Conservation (phyloP, 1,140 invertebrate species). For the Orchestia grillus region DNA sequence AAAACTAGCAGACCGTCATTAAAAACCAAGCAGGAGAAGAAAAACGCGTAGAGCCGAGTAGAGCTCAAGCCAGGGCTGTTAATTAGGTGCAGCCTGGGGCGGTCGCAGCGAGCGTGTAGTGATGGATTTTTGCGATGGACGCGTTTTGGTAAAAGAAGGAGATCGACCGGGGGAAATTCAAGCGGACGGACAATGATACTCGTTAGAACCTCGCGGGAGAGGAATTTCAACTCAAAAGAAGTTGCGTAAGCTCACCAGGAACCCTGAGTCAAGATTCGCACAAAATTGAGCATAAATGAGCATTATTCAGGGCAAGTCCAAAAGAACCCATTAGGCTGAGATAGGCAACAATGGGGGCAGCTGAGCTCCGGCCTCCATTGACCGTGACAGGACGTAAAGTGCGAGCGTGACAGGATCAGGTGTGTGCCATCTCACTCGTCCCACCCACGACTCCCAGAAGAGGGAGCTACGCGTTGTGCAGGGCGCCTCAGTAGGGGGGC, state of each 20-base stretch:
- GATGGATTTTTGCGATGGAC: neutral
- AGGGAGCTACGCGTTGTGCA: neutral
- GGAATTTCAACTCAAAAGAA: neutral
- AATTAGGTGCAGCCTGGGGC: neutral
- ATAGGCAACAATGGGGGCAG: neutral
- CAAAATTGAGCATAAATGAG: slow-evolving; percentile 40
- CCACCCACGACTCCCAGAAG: neutral
- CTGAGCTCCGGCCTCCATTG: neutral
- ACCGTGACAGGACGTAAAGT: slow-evolving; percentile 17
- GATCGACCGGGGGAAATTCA: neutral
- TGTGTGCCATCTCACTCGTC: neutral
- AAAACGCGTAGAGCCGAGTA: neutral
- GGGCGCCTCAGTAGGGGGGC: neutral
- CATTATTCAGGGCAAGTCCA: slow-evolving; percentile 23
- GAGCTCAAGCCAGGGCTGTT: neutral
- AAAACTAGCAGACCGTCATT: slow-evolving; percentile 14
- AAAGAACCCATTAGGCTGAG: slow-evolving; percentile 15
- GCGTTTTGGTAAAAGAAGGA: neutral
- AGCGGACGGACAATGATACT: neutral
- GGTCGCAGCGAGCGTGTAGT: neutral
- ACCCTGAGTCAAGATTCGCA: neutral
- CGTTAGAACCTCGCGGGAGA: neutral
- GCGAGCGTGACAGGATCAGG: neutral
- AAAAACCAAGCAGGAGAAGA: neutral
- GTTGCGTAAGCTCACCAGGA: neutral